These are phyloP conservation scores for Sycophila texana DNA, from an alignment of 2,888 invertebrate species.

Conservation along the genomic window DNA sequence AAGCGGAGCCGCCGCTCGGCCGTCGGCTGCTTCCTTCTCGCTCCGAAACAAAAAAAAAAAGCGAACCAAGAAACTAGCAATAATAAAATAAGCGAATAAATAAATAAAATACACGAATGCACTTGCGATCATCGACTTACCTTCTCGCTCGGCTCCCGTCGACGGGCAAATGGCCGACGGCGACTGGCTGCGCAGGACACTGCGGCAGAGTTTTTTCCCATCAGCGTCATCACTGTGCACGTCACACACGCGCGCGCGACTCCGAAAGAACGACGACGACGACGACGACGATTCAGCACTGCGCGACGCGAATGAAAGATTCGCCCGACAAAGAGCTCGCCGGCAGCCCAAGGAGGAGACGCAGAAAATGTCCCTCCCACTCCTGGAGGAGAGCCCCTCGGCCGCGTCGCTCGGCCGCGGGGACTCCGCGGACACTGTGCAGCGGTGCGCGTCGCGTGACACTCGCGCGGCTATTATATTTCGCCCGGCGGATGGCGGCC, in stretches of 20 bases:
- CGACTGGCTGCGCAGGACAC: background rate
- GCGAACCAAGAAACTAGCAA: too few species aligned
- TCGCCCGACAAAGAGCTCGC: background rate
- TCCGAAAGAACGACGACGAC: background rate
- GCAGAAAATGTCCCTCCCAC: background rate
- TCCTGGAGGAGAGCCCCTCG: background rate
- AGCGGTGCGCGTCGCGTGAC: conserved; percentile 33
- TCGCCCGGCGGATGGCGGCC: conserved; percentile 7
- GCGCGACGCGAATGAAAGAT: background rate
- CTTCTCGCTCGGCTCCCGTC: conserved; percentile 18
- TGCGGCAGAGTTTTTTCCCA: background rate
- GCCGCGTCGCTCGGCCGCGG: background rate
- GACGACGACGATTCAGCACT: background rate
- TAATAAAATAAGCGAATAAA: background rate
- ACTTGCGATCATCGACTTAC: conserved; percentile 47
- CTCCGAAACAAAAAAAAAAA: too few species aligned
- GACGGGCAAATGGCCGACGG: conserved; percentile 58
- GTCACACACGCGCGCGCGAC: conserved; percentile 38
- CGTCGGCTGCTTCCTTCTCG: background rate
- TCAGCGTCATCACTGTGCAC: conserved; percentile 23
- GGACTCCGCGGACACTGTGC: background rate
- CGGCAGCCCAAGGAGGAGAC: too few species aligned
- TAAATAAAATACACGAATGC: background rate
- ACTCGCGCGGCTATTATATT: conserved; percentile 45
- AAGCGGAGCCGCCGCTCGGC: conserved; percentile 19